These are phyloP conservation scores for Trachelipus rathkii DNA, from an alignment of 1,140 invertebrate species.

Conservation along the genomic window DNA sequence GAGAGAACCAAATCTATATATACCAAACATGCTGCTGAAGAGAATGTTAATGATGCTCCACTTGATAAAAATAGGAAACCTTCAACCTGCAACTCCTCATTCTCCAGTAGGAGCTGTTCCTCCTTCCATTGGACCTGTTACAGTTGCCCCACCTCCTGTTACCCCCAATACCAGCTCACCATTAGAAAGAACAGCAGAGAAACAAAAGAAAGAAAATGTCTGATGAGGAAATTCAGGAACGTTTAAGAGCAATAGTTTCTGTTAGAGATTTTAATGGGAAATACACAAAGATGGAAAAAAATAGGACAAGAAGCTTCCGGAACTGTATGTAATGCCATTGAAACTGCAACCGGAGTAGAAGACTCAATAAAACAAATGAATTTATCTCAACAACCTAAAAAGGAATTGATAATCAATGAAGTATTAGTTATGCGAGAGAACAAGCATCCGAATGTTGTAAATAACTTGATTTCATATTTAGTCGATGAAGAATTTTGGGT, in stretches of 20 bases:
- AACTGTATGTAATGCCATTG: slow-evolving; percentile 96
- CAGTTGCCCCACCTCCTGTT: slow-evolving; percentile 49
- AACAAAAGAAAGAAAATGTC: slow-evolving; percentile 83
- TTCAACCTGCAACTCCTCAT: slow-evolving; percentile 31
- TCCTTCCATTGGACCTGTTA: slow-evolving; percentile 35
- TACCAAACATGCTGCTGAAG: slow-evolving; percentile 91
- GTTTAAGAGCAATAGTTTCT: slow-evolving; percentile 86
- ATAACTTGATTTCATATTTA: slow-evolving; percentile 96
- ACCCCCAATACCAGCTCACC: slow-evolving; percentile 30
- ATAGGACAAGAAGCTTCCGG: slow-evolving; percentile 98
- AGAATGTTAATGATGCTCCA: slow-evolving; percentile 47
- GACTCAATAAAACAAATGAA: slow-evolving; percentile 99
- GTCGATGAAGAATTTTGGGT: slow-evolving; percentile 67
- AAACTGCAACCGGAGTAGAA: slow-evolving; percentile 94
- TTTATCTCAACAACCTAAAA: slow-evolving; percentile 96
- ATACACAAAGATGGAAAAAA: slow-evolving; percentile 98
- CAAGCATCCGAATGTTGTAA: slow-evolving; percentile 98
- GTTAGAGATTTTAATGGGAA: slow-evolving; percentile 91
- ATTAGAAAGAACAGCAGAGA: slow-evolving; percentile 55
- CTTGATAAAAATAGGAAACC: slow-evolving; percentile 48
- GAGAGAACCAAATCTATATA: slow-evolving; percentile 99
- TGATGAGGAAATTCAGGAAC: slow-evolving; percentile 95
- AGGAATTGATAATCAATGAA: slow-evolving; percentile 99
- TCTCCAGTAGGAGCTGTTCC: background rate
- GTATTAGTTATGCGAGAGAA: slow-evolving; percentile 99